Percentiles rank a stretch among this genome's conserved stretches.
These are phyloP conservation scores for Spondyliosoma cantharus DNA, from an alignment of 2,797 vertebrate genomes.

Conservation along the genomic window DNA sequence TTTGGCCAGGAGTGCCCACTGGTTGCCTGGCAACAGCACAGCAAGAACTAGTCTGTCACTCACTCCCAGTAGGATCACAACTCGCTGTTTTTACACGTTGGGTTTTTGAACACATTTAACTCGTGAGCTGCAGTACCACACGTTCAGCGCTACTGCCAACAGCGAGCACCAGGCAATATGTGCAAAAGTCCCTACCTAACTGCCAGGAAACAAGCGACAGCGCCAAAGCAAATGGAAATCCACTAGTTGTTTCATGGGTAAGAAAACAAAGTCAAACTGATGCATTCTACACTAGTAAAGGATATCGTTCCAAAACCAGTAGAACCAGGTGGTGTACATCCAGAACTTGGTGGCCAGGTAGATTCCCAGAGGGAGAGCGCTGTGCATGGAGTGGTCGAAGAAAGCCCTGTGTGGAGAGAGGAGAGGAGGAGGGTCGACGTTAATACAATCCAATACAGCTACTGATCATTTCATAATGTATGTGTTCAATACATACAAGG, in stretches of 20 bases:
- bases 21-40: background rate
- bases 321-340: conserved; percentile 99
- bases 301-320: conserved; percentile 99
- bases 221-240: too few relatives aligned
- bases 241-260: too few relatives aligned
- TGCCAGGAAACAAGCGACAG: too few relatives aligned
- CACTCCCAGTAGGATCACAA: background rate
- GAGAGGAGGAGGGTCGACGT: background rate
- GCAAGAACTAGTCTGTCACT: background rate
- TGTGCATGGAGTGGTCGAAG: conserved; percentile 99
- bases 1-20: background rate
- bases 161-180: too few relatives aligned
- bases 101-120: background rate
- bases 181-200: too few relatives aligned
- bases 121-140: too few relatives aligned
- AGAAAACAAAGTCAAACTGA: background rate
- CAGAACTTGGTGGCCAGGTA: conserved; percentile 99
- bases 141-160: too few relatives aligned
- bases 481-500: background rate
- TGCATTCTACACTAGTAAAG: conserved; percentile 36
- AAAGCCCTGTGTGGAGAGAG: conserved; percentile 88
- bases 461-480: background rate
- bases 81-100: background rate
- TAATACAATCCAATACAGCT: too few relatives aligned
- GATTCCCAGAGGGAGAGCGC: conserved; percentile 97